These are phyloP conservation scores for Pipistrellus nathusii DNA, from an alignment of 2,797 vertebrate species.

Conservation along the genomic window DNA sequence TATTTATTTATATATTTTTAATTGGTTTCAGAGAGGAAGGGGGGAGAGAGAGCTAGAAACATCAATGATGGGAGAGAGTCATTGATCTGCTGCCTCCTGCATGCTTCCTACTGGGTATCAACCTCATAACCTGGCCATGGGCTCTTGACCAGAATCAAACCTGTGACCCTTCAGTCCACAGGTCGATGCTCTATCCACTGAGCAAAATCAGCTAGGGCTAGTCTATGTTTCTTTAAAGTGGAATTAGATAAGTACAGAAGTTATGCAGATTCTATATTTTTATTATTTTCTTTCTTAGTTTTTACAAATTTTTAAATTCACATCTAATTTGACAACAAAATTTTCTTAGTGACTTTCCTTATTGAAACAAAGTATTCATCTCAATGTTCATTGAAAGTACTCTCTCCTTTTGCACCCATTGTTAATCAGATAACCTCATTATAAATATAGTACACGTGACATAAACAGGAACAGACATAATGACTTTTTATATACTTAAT, in stretches of 20 bases:
- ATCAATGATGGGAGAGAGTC: too few species aligned
- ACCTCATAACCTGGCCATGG: too few species aligned
- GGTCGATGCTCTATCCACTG: too few species aligned
- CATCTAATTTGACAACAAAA: background rate
- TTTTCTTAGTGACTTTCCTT: background rate
- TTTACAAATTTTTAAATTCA: background rate
- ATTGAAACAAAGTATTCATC: background rate
- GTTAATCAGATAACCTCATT: background rate
- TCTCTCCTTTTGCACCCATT: background rate
- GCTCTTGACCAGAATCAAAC: too few species aligned
- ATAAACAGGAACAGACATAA: background rate
- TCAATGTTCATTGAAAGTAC: background rate
- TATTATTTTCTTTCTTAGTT: background rate
- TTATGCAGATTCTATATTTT: constrained; percentile 12
- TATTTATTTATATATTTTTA: background rate
- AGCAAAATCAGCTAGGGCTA: background rate
- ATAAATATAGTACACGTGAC: background rate
- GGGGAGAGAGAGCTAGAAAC: too few species aligned
- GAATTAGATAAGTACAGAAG: background rate
- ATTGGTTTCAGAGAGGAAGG: too few species aligned
- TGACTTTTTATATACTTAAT: background rate
- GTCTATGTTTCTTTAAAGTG: background rate
- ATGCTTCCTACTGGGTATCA: too few species aligned
- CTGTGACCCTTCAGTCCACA: too few species aligned
- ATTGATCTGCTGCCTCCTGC: too few species aligned